phyloP scores from a whole-genome alignment of 2,113 vertebrate species.

The Jaculus jaculus region DNA sequence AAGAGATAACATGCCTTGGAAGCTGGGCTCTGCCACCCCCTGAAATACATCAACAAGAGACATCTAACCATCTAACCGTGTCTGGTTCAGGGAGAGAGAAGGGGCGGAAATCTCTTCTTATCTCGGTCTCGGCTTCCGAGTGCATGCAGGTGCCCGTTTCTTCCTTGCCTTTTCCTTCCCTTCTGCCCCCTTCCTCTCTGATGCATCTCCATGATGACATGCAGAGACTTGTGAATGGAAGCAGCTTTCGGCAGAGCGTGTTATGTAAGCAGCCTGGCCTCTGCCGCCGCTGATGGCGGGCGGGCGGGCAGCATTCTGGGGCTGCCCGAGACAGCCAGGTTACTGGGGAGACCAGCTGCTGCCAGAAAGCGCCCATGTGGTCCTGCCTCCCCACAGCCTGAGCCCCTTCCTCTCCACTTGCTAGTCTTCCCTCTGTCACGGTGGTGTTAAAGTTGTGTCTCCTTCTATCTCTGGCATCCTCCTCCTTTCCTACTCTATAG shows the following conservation, averaged over 20 bases:
- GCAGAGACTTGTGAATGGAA: slow-evolving; percentile 73
- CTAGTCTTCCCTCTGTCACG: neutral
- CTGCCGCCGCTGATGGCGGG: neutral
- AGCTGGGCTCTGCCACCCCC: neutral
- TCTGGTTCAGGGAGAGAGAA: slow-evolving; percentile 42
- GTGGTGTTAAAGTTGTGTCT: neutral
- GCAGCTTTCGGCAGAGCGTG: neutral
- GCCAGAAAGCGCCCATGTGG: neutral
- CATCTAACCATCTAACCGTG: slow-evolving; percentile 10
- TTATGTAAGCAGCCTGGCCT: slow-evolving; percentile 30
- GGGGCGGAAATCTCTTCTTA: neutral
- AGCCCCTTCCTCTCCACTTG: too few relatives aligned
- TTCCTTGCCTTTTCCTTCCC: neutral
- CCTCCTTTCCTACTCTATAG: neutral
- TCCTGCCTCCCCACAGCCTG: neutral
- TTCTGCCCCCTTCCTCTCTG: neutral
- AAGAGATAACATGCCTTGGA: neutral
- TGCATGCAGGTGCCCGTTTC: neutral
- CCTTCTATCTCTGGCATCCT: neutral
- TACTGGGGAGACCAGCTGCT: neutral
- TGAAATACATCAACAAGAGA: neutral
- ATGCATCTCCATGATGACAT: slow-evolving; percentile 60
- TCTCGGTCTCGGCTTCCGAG: slow-evolving; percentile 37
- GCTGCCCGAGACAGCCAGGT: neutral
- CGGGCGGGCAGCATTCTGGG: neutral